phyloP scores from a whole-genome alignment of 2,888 invertebrate species.

The Mesochorus sp. region DNA sequence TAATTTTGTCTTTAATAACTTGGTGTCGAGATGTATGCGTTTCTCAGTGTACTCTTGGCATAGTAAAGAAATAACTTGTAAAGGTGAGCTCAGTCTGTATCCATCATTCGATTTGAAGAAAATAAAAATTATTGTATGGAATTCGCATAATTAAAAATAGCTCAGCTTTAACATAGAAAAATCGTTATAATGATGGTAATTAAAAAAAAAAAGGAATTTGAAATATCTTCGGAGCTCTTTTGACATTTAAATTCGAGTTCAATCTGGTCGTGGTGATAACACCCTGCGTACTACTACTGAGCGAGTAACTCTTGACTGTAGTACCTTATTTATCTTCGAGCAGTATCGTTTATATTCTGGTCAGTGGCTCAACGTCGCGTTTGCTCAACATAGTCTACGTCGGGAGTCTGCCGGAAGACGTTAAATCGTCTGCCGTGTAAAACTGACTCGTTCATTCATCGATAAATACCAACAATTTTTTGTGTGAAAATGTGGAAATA shows the following conservation, averaged over 20 bases:
- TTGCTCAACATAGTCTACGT: constrained; percentile 14
- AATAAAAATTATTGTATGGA: no score
- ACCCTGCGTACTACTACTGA: background rate
- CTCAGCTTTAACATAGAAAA: no score
- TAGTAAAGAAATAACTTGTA: no score
- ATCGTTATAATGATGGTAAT: no score
- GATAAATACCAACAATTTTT: background rate
- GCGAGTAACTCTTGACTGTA: background rate
- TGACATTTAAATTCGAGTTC: background rate
- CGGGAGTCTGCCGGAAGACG: background rate
- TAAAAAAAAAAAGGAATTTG: no score
- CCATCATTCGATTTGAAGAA: no score
- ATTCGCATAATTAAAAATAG: no score
- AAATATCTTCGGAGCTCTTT: no score
- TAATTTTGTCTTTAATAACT: no score
- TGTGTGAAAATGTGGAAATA: constrained; percentile 54
- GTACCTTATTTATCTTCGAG: constrained; percentile 25
- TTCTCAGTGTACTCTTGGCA: no score
- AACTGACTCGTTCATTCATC: background rate
- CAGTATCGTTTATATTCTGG: constrained; percentile 34
- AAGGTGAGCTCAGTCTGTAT: no score
- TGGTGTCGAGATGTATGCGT: no score
- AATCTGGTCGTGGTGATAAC: constrained; percentile 25
- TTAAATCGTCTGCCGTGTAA: background rate
- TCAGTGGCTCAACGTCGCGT: constrained; percentile 25